phyloP scores from a whole-genome alignment of 2,888 invertebrate species.

The Capitulum mitella region DNA sequence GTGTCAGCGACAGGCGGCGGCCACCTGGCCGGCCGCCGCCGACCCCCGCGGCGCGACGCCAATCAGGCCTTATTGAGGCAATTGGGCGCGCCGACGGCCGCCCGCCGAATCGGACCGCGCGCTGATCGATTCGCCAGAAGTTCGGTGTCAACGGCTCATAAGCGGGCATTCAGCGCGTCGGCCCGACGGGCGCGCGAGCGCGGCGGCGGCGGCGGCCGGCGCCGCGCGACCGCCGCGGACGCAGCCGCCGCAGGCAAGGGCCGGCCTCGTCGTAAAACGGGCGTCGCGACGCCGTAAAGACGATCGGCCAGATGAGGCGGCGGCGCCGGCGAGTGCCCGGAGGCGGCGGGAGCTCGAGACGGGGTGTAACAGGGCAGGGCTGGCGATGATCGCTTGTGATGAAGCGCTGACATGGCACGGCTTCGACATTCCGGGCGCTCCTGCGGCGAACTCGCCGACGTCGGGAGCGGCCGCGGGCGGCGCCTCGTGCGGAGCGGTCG shows the following conservation, averaged over 20 bases:
- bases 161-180: not conserved
- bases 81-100: not conserved
- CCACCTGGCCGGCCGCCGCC: not conserved
- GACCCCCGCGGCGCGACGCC: not conserved
- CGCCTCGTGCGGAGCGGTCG: too few species aligned
- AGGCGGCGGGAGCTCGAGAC: too few species aligned
- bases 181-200: not conserved
- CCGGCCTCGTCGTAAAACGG: not conserved
- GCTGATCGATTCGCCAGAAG: not conserved
- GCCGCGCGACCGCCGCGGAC: not conserved
- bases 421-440: too few species aligned
- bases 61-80: slow-evolving; percentile 11
- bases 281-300: not conserved
- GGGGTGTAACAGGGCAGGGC: too few species aligned
- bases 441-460: too few species aligned
- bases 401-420: too few species aligned
- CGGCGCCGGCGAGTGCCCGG: too few species aligned
- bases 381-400: too few species aligned
- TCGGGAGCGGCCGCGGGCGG: too few species aligned
- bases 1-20: slow-evolving; percentile 16
- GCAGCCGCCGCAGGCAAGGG: too few species aligned
- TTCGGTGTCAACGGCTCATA: slow-evolving; percentile 20
- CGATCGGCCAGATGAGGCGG: not conserved
- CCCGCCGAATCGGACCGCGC: not conserved
- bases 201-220: not conserved